phyloP scores from a whole-genome alignment of 1,140 invertebrate species.

The Drusus annulatus region DNA sequence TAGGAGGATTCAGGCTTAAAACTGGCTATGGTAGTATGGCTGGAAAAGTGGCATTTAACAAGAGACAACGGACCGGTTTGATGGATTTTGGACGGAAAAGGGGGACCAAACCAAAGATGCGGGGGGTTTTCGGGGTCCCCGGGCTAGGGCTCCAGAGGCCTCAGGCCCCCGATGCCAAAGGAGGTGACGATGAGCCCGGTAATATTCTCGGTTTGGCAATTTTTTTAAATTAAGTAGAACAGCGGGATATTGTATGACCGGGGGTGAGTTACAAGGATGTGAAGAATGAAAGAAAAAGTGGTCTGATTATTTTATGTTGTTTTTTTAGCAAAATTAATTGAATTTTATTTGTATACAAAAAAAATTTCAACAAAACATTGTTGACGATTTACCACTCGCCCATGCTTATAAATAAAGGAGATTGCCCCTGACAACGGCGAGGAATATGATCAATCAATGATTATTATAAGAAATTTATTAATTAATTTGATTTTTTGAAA shows the following conservation, averaged over 20 bases:
- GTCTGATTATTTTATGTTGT: no score
- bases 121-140: conserved; percentile 86
- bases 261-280: background rate
- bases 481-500: no score
- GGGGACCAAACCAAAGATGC: conserved; percentile 87
- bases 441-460: no score
- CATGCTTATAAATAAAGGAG: no score
- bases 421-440: no score
- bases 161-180: conserved; percentile 71
- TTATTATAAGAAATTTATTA: no score
- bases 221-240: conserved; percentile 33
- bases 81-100: conserved; percentile 86
- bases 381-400: no score
- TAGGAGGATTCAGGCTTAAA: conserved; percentile 74
- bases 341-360: no score
- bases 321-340: no score
- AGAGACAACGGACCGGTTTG: conserved; percentile 74
- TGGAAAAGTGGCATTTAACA: conserved; percentile 80
- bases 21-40: conserved; percentile 75
- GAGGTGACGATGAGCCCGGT: conserved; percentile 74
- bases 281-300: no score
- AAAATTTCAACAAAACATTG: no score
- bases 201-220: background rate
- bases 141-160: conserved; percentile 81
- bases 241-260: background rate